phyloP scores from a whole-genome alignment of 2,113 vertebrate genomes.

The Phalacrocorax aristotelis region DNA sequence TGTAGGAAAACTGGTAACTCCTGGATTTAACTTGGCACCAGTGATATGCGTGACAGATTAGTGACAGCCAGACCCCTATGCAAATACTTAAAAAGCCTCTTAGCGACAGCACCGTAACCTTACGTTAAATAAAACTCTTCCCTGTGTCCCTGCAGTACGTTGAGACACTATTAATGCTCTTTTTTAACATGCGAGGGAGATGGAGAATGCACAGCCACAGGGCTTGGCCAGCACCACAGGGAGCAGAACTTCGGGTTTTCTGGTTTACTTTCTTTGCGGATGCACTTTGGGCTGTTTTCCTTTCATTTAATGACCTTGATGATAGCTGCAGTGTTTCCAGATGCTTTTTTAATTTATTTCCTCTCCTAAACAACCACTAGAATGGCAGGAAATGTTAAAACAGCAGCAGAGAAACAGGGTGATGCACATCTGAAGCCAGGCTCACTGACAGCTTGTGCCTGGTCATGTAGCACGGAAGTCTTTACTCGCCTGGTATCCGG shows the following conservation, averaged over 20 bases:
- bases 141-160: neutral
- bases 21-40: neutral
- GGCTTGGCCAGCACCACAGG: neutral
- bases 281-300: neutral
- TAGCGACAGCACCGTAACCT: neutral
- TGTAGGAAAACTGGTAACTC: neutral
- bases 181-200: rapidly evolving
- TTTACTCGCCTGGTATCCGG: neutral
- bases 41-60: neutral
- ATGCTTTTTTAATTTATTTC: neutral
- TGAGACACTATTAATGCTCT: neutral
- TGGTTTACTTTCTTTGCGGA: neutral
- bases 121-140: neutral
- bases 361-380: neutral
- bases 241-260: neutral
- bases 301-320: neutral
- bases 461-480: neutral
- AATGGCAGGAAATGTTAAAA: slow-evolving; percentile 20
- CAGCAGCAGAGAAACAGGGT: neutral
- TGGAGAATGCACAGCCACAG: neutral
- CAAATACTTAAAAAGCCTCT: neutral
- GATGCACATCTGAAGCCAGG: neutral
- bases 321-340: slow-evolving; percentile 24
- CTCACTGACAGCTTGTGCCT: neutral
- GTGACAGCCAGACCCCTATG: neutral